Conservation (phyloP, 53 echinoderm and acorn worm genomes). For the Antedon mediterranea region DNA sequence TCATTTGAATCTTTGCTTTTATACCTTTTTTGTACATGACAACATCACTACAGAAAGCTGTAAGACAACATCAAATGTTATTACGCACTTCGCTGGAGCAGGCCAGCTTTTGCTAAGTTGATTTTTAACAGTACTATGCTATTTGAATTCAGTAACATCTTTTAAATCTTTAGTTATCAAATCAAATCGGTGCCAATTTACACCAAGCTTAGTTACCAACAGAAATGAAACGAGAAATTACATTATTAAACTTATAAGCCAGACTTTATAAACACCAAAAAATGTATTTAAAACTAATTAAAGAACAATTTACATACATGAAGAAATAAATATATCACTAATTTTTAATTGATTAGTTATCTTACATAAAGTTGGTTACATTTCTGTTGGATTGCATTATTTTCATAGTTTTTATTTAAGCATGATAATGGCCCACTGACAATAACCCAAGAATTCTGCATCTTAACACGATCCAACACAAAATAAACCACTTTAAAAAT, state of each 20-base stretch:
- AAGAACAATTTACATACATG: not conserved
- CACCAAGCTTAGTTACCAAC: not conserved
- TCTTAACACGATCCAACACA: no score
- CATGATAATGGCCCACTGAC: no score
- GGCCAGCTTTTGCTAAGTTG: not conserved
- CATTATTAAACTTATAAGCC: not conserved
- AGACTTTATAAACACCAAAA: not conserved
- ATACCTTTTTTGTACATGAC: not conserved
- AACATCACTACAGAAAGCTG: not conserved
- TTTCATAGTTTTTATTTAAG: no score
- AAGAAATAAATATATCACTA: slow-evolving; percentile 1
- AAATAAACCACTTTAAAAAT: not conserved
- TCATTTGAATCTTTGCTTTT: not conserved
- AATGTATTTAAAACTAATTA: not conserved
- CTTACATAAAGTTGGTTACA: not conserved
- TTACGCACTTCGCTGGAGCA: not conserved
- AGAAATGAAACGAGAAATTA: not conserved
- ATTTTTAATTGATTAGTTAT: not conserved
- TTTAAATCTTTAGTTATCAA: no score
- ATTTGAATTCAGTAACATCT: no score
- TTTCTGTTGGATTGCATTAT: not conserved
- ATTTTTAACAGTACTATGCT: not conserved
- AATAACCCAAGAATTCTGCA: no score
- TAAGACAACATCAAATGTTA: not conserved
- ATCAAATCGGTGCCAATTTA: no score